Evolutionary conservation across 2,113 vertebrate genomes (phyloP), one percentile per base, ranked within the genome.

Genomic region (Corythoichthys haematopterus): DNA sequence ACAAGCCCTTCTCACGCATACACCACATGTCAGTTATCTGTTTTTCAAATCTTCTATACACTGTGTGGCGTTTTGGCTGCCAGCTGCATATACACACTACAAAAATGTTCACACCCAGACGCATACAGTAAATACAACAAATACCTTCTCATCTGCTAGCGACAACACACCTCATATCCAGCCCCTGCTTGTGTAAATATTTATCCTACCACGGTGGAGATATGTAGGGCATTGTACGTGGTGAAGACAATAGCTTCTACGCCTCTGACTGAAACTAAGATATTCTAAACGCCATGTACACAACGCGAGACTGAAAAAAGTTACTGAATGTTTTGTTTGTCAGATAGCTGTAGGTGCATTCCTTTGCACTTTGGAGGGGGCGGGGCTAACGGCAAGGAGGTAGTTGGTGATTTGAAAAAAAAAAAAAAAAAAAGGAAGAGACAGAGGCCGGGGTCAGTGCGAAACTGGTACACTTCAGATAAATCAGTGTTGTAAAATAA

Each of bases 121-220:
- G 72, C 76, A 79, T 56, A 67, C 75, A 65, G 80, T 81, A 87
- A 88, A 90, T 80, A 85, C 79, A 88, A 87, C 81, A 89, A 81
- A 87, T 86, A 70, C 84, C 78, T 81, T 82, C 78, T 80, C 66
- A 47, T 71, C 72, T 68, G 76, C 72, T 75, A 87, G 77, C 70
- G 84, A 86, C 71, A 90, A 80, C 82, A 85, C 69, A 78, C 79
- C 75, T 86, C 78, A 71, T 65, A 85, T 70, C 82, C 76, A 78
- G 75, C 52, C 69, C 74, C 71, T 16, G 76, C 80, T 75, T 72
- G 60, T 75, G 75, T 83, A 83, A 88, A 90, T 90, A 85, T 88
- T 87, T 88, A 72, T 56, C 61, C 70, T 72, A 77, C 76, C 65
- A 74, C 6, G 80, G 67, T 71, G 72, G 71, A 86, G 83, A 88